phyloP scores from a whole-genome alignment of 2,888 invertebrate genomes.

The Gymnoscelis rufifasciata region DNA sequence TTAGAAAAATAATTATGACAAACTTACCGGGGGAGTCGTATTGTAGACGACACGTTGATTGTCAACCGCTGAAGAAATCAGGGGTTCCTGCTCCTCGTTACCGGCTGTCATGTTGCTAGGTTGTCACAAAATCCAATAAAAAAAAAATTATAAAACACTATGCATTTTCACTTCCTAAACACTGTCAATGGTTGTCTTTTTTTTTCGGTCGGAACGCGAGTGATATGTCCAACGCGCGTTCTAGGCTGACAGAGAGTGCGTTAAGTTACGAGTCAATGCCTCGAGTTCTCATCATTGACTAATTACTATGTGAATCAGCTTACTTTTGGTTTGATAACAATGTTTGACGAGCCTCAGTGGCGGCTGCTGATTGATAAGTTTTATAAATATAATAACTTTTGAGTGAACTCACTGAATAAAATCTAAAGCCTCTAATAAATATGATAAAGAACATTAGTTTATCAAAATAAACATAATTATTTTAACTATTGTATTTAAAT shows the following conservation, averaged over 20 bases:
- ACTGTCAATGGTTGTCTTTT: not conserved
- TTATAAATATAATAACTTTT: too few species aligned
- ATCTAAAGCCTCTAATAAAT: too few species aligned
- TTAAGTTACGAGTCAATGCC: slow-evolving; percentile 8
- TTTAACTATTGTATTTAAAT: too few species aligned
- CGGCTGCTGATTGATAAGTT: slow-evolving; percentile 1
- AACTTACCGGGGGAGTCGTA: slow-evolving; percentile 60
- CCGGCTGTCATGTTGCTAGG: slow-evolving; percentile 62
- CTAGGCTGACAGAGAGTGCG: slow-evolving; percentile 5
- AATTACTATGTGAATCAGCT: slow-evolving; percentile 25
- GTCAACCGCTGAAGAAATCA: slow-evolving; percentile 67
- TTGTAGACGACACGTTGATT: slow-evolving; percentile 63
- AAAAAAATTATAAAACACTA: slow-evolving; percentile 30
- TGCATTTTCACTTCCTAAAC: slow-evolving; percentile 35
- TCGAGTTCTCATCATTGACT: slow-evolving; percentile 22
- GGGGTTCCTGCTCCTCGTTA: slow-evolving; percentile 71
- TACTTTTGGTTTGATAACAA: slow-evolving; percentile 13
- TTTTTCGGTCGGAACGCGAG: slow-evolving; percentile 12
- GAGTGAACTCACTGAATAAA: too few species aligned
- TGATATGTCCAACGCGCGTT: slow-evolving; percentile 5
- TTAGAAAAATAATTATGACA: not conserved
- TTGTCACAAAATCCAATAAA: slow-evolving; percentile 13
- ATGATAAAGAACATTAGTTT: too few species aligned
- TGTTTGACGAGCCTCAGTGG: slow-evolving; percentile 13
- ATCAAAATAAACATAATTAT: too few species aligned